Evolutionary conservation across 2,113 vertebrate species (phyloP).

Genomic region (Mobula hypostoma): DNA sequence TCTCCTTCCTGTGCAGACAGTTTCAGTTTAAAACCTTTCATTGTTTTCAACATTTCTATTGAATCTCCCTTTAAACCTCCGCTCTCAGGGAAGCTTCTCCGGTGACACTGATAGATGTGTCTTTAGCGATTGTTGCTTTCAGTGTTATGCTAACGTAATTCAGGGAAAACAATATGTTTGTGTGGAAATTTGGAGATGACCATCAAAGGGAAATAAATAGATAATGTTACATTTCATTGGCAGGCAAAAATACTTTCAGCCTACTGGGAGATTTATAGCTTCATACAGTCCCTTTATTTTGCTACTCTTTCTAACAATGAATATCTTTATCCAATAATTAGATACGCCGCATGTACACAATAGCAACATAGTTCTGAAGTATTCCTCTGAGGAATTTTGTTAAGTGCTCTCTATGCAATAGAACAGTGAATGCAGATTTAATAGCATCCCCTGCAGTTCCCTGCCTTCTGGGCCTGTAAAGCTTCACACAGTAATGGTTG

Average conservation of each 20-base stretch:
- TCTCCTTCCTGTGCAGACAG: background rate
- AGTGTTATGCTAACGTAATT: background rate
- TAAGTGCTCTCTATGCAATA: background rate
- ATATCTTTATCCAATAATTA: constrained; percentile 36
- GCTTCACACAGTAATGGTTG: background rate
- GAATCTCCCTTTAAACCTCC: background rate
- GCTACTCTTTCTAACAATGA: constrained; percentile 4
- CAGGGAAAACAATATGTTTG: background rate
- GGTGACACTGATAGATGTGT: background rate
- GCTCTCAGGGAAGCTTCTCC: background rate
- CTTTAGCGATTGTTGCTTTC: background rate
- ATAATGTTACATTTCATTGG: constrained; percentile 28
- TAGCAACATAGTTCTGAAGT: constrained; percentile 7
- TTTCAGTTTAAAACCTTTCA: background rate
- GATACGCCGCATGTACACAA: constrained; percentile 1
- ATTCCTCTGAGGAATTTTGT: constrained; percentile 36
- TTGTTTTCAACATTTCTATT: background rate
- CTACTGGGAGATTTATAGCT: background rate
- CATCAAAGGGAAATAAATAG: background rate
- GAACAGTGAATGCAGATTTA: constrained; percentile 23
- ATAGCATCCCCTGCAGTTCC: background rate
- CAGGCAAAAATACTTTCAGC: background rate
- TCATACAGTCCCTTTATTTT: background rate
- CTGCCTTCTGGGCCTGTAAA: constrained; percentile 1
- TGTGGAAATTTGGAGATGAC: background rate